Base-by-base conservation (phyloP, 2,888 invertebrate genomes). In the Drosophila conformis region DNA sequence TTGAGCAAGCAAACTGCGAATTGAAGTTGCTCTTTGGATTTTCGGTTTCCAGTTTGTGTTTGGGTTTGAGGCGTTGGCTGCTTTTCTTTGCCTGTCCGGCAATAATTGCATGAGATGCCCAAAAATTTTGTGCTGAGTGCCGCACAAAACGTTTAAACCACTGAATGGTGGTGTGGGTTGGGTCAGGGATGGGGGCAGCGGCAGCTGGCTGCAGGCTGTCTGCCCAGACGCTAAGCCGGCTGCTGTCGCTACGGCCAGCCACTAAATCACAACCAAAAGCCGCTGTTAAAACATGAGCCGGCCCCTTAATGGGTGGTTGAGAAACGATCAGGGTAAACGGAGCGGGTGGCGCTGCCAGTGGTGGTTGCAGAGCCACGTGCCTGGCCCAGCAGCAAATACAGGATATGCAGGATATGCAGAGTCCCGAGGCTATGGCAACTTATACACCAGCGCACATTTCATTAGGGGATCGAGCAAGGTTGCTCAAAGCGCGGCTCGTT, bases 191-290 rank as follows among this genome's bases (percentile, higher is more conserved):
- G 31, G 15, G 27, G 29, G 15, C 13, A 31, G 11, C 5, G 36
- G 1, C 27, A 13, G 7, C 10, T 25, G 63, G 33, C 52, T 36
- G 48, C 52, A 63, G 73, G 60, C 59, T 72, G 80, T 78, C 71
- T 78, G 76, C 71, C 73, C 89, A 86, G 83, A 88, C 81, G 76
- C 70, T 89, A 84, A 88, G 87, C 89, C 82, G 84, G 42, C 36
- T 66, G 80, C 80, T 62, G 62, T 61, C 68, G 72, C 72, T 65
- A 73, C 56, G 64, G 79, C 82, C 69, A 74, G 82, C 84, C 90
- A 90, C 87, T 90, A 90, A 89, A 89, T 89, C 89, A 89, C 90
- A 89, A 87, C 89, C 84, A 77, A 89, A 90, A 90, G 91, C 89
- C 87, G 89, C 79, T 88, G 91, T 88, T 87, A 87, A 84, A 90